Percentiles rank a stretch among this genome's conserved stretches.
Conservation (phyloP, 2,113 vertebrate genomes). For the Thinocorus orbignyianus region DNA sequence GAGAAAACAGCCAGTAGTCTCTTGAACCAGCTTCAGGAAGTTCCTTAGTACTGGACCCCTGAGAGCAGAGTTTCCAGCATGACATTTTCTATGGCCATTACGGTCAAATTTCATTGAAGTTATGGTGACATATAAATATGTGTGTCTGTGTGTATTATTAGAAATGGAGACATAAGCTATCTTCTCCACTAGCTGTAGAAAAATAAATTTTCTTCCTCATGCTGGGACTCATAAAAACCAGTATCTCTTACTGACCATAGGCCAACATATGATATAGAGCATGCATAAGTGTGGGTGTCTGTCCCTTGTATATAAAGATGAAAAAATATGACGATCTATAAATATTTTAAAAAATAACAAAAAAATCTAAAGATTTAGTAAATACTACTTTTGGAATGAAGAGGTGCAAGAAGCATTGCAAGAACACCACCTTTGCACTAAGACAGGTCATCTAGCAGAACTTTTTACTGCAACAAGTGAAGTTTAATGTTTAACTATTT, state of each 20-base stretch:
- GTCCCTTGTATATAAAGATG: background rate
- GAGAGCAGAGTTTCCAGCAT: background rate
- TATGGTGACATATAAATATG: background rate
- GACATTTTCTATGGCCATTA: background rate
- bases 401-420: background rate
- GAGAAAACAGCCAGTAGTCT: background rate
- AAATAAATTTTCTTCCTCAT: background rate
- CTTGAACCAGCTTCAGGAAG: background rate
- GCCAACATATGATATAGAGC: background rate
- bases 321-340: background rate
- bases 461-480: background rate
- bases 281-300: background rate
- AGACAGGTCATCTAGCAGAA: background rate
- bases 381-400: background rate
- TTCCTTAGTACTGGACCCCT: background rate
- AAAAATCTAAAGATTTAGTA: background rate
- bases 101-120: background rate
- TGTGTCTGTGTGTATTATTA: background rate
- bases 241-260: background rate
- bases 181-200: background rate
- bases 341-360: background rate
- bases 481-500: background rate
- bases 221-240: background rate
- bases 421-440: background rate
- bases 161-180: background rate